Evolutionary conservation across 2,888 invertebrate species (phyloP), one percentile per base, ranked within the genome.

Genomic region (Mesorhabditis belari): DNA sequence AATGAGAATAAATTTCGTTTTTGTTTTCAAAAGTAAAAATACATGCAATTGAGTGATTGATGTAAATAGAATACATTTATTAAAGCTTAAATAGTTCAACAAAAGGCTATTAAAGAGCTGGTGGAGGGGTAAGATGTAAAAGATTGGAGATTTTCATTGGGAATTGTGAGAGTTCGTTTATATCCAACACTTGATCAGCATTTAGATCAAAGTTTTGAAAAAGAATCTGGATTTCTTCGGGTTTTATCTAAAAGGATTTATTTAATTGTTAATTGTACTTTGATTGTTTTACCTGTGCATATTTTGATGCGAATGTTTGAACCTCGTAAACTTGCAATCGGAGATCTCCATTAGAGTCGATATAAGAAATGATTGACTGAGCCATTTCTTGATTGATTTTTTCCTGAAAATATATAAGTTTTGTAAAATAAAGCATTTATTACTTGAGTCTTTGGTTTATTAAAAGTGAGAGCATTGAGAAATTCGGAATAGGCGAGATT

Each of bases 401-500:
- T 35, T 35, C 44, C 44, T 35, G 44, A 1, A n/a, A n/a, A n/a
- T n/a, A n/a, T n/a, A n/a, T n/a, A n/a, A n/a, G n/a, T n/a, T n/a
- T n/a, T n/a, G n/a, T n/a, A n/a, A n/a, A n/a, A n/a, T n/a, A n/a
- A n/a, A n/a, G n/a, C n/a, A n/a, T n/a, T n/a, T n/a, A n/a, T n/a
- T n/a, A n/a, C n/a, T n/a, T n/a, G n/a, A n/a, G n/a, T 17, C n/a
- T 35, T 35, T 35, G 44, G 44, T 9, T 35, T 9, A 35, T 35
- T 35, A 17, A 17, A n/a, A 17, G 44, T 17, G n/a, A 35, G 44
- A 17, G 44, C 44, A 9, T 35, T 35, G 12, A 17, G 44, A 63
- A 76, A 75, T 59, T 76, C 76, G 12, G 64, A 61, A 54, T 67
- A 69, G 9, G 74, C 65, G 57, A 77, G 69, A 28, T 66, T 63